These are phyloP conservation scores for Perca flavescens DNA, from an alignment of 2,113 vertebrate genomes.

Conservation along the genomic window DNA sequence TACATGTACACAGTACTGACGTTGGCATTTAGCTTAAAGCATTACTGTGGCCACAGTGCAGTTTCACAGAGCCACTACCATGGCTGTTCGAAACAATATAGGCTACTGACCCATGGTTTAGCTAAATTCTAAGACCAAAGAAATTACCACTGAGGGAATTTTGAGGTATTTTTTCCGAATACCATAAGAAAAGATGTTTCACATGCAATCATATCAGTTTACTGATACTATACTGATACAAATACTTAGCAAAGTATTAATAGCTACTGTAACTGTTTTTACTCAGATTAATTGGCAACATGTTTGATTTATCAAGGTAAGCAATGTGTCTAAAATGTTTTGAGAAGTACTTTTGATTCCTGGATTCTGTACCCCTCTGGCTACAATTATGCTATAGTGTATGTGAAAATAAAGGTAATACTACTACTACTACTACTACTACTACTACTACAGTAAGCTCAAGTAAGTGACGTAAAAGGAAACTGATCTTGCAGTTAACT, in stretches of 20 bases:
- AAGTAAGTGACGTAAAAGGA: not conserved
- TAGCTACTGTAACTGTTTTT: too few relatives aligned
- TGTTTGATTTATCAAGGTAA: not conserved
- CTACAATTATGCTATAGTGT: not conserved
- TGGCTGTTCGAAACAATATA: not conserved
- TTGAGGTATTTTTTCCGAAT: not conserved
- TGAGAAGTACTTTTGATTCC: not conserved
- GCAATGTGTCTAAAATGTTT: not conserved
- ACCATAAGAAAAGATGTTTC: not conserved
- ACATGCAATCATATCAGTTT: not conserved
- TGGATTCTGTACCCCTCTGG: not conserved
- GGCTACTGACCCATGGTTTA: not conserved
- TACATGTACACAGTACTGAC: not conserved
- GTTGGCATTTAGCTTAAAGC: not conserved
- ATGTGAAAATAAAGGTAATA: not conserved
- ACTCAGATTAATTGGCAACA: not conserved
- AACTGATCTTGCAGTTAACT: not conserved
- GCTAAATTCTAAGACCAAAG: not conserved
- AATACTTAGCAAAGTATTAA: too few relatives aligned
- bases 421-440: too few relatives aligned
- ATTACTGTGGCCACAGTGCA: too few relatives aligned
- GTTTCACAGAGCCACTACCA: not conserved
- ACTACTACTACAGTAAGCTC: not conserved
- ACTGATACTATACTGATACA: not conserved
- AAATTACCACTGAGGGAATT: not conserved